Evolutionary conservation across 2,888 invertebrate species (phyloP), one percentile per base, ranked within the genome.

Genomic region (Torymus tubicola): DNA sequence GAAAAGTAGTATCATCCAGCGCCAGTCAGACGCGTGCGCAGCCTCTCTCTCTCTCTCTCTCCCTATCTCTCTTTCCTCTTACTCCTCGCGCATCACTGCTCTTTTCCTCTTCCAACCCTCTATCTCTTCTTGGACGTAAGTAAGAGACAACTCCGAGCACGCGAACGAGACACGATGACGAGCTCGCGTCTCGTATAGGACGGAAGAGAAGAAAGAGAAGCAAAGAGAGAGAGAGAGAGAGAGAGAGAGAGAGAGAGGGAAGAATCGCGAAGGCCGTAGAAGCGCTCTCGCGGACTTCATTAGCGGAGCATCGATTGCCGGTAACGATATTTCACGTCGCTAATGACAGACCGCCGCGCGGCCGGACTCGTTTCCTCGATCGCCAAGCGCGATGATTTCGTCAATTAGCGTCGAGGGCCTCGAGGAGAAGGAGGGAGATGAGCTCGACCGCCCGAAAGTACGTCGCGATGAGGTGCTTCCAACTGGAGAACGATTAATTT

Each of bases 231-330:
- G 13, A 65, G 74, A 63, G 21, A 65, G 60, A 75, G 53, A 68
- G 24, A 52, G 21, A 2, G 50, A 21, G 8, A 24, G 13, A 14
- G 65, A 50, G 53, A 52, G 18, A 12, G 18, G 14, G 13, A 31
- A 58, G n/a, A 24, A 24, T 57, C 12, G 70, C n/a, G 18, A 50
- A 42, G 52, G n/a, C 21, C n/a, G 58, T 42, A 42, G 24, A 24
- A 57, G 57, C 18, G 16, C 83, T 21, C 68, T 55, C 75, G 83
- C 81, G 81, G 78, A 85, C 84, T 84, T 81, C 77, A 77, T 77
- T 80, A 81, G 73, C 50, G 13, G 77, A 50, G 73, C 75, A 85
- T 82, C 82, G 84, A 85, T 82, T 77, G 82, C 18, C 21, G 58
- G 31, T 8, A 16, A 58, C 76, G 80, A 75, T 76, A 69, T 55